Base-by-base conservation (phyloP, 2,888 invertebrate genomes). In the Dichetophora obliterata region DNA sequence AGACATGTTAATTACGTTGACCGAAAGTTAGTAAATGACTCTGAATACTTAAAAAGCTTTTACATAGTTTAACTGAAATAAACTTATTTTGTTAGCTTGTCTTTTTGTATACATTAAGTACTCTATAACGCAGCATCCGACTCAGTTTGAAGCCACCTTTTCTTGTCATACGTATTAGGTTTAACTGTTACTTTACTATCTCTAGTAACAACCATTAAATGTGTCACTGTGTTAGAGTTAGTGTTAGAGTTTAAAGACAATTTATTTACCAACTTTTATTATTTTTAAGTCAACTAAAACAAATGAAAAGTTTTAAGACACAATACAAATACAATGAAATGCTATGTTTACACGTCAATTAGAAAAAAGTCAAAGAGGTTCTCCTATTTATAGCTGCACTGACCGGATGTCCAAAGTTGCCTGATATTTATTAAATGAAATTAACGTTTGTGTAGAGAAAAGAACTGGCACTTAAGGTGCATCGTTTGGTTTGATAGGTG, bases 331-430 rank as follows among this genome's bases (percentile, higher is more conserved):
- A 6, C 31, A 8, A 4, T 22, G 24, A 31, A n/a, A 27, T 2
- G 8, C 3, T 1, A 37, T 11, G 22, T 34, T 37, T n/a, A 65
- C n/a, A 65, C 37, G 8, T n/a, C 34, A 43, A 65, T 65, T 65
- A 65, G 5, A 65, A 65, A 31, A 37, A 65, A n/a, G 5, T 14
- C 22, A 70, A 57, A 70, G 57, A 70, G 37, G 57, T 57, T 57
- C 1, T 69, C 57, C 37, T 70, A 70, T 57, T 70, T 70, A 57
- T 57, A n/a, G 57, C 14, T 54, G 37, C 57, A 9, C 34, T 22
- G 22, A 31, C 24, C 11, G 31, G 37, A 37, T 37, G 37, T 4
- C 37, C 1, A 6, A 61, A 61, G 24, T 48, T 66, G n/a, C n/a
- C n/a, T n/a, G n/a, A n/a, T n/a, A n/a, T n/a, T n/a, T n/a, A n/a